Base-by-base conservation (phyloP, 2,888 invertebrate genomes). In the Mythimna loreyi region DNA sequence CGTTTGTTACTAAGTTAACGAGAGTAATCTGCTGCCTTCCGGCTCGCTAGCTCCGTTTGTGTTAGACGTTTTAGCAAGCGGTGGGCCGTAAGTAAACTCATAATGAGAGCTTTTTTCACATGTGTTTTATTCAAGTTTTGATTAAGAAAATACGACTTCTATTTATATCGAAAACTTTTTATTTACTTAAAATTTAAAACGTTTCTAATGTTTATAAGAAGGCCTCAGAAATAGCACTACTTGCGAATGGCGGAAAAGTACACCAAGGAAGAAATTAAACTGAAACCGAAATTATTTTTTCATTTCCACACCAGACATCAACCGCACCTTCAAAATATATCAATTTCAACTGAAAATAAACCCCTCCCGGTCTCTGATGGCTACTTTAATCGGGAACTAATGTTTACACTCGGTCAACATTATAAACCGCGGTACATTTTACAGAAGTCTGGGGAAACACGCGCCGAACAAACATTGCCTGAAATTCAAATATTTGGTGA, bases 371-470 rank as follows among this genome's bases (percentile, higher is more conserved):
- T 67, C 63, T 59, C 56, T 50, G 45, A 45, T 30, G 40, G 56
- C 25, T 67, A 40, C 63, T 67, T 36, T 28, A 53, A 56, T 58
- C 59, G 62, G 45, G 30, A 58, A 47, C 60, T 23, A 28, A 43
- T 76, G 63, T 77, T 73, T 67, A 73, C 64, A 19, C 52, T 58
- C 9, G 57, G 74, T 60, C 47, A 76, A 78, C 63, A 57, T 78
- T 77, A 57, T 60, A 57, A 64, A 33, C 45, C 49, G 55, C 49
- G 33, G 40, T 28, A 67, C 63, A 64, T 58, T 66, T 76, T 78
- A 67, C 66, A 60, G 60, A 65, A 70, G 66, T 53, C 66, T 53
- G 47, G 30, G 25, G 52, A 71, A 81, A 67, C 64, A 60, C 55
- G 16, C 49, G 56, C 56, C 47, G 30, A 45, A 50, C 49, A 60